Evolutionary conservation across 2,888 invertebrate species (phyloP).

Genomic region (Argynnis bischoffii): DNA sequence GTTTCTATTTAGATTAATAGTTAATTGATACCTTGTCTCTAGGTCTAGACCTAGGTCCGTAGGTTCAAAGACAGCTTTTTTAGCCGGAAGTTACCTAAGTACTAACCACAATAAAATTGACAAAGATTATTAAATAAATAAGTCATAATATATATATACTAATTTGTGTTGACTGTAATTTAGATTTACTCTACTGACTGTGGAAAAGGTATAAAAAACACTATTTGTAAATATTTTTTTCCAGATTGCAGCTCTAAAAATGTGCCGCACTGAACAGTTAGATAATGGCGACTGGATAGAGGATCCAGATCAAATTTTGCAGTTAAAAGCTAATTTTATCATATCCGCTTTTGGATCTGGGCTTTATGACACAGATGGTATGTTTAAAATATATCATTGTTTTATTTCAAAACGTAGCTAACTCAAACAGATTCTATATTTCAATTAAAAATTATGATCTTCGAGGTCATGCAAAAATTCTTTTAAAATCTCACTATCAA

Average conservation of each 20-base stretch:
- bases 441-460: background rate
- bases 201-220: background rate
- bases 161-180: no score
- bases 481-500: no score
- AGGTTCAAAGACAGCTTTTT: no score
- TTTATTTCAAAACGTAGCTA: background rate
- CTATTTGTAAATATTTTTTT: background rate
- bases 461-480: background rate
- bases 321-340: slow-evolving; percentile 94
- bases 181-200: background rate
- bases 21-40: no score
- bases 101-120: no score
- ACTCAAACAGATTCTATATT: background rate
- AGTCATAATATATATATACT: no score
- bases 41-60: no score
- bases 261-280: slow-evolving; percentile 92
- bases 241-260: slow-evolving; percentile 87
- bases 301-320: slow-evolving; percentile 92
- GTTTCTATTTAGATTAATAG: no score
- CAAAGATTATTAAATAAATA: no score
- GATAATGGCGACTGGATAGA: slow-evolving; percentile 94
- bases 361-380: slow-evolving; percentile 88
- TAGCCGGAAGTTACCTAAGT: no score
- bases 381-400: no score
- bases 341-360: slow-evolving; percentile 99